These are phyloP conservation scores for Parthenolecanium corni DNA, from an alignment of 2,888 invertebrate species.

Conservation along the genomic window DNA sequence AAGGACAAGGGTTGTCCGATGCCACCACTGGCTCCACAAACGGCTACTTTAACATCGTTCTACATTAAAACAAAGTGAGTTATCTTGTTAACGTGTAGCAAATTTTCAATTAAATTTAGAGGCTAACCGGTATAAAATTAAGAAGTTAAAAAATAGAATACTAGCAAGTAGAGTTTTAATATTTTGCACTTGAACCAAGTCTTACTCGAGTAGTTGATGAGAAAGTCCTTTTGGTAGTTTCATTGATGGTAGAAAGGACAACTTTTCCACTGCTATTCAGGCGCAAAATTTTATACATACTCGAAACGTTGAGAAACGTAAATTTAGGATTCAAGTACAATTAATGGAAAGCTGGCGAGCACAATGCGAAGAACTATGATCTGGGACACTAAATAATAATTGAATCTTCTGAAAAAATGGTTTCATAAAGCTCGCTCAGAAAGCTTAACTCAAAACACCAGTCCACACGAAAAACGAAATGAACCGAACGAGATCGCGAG, in stretches of 20 bases:
- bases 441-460: too few species aligned
- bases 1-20: conserved; percentile 94
- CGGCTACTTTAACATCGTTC: conserved; percentile 79
- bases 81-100: too few species aligned
- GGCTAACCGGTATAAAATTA: neutral
- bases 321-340: neutral
- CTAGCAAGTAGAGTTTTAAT: too few species aligned
- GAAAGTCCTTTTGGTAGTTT: neutral
- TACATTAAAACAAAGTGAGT: neutral
- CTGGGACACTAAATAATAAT: too few species aligned
- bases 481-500: too few species aligned
- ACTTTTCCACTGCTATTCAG: neutral
- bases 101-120: too few species aligned
- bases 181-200: neutral
- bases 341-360: too few species aligned
- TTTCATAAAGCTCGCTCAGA: too few species aligned
- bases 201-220: neutral
- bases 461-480: too few species aligned
- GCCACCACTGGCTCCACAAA: conserved; percentile 93
- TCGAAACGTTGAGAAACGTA: neutral
- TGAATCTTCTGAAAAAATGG: too few species aligned
- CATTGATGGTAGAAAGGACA: neutral
- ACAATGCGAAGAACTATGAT: too few species aligned
- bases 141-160: too few species aligned
- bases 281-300: conserved; percentile 6